Conservation (phyloP, 2,888 invertebrate species). For the Laothoe populi region DNA sequence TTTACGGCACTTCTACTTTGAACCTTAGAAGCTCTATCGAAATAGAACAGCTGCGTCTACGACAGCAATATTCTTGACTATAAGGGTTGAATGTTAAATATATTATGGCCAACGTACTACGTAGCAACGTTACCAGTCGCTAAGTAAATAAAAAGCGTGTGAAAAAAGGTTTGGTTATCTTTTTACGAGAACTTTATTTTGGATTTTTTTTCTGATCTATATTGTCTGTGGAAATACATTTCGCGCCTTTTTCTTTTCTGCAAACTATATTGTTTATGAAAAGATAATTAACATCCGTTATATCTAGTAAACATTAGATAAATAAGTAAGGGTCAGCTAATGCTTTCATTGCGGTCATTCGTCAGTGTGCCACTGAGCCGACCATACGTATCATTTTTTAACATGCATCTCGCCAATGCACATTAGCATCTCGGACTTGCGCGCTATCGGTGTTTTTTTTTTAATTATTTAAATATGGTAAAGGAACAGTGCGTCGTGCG, state of each 20-base stretch:
- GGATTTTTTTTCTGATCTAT: background rate
- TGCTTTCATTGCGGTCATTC: slow-evolving; percentile 52
- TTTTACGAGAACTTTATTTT: background rate
- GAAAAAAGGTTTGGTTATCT: too few species aligned
- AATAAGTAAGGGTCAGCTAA: slow-evolving; percentile 48
- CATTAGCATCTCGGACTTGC: slow-evolving; percentile 58
- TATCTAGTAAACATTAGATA: slow-evolving; percentile 33
- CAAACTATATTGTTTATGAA: slow-evolving; percentile 32
- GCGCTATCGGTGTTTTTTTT: slow-evolving; percentile 72
- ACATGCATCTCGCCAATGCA: slow-evolving; percentile 59
- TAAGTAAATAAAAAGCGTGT: too few species aligned
- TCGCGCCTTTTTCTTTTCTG: slow-evolving; percentile 7
- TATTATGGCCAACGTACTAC: too few species aligned
- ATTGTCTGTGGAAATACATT: background rate
- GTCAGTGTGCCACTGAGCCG: slow-evolving; percentile 44
- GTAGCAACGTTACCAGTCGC: too few species aligned
- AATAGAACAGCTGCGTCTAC: too few species aligned
- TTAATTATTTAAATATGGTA: slow-evolving; percentile 64
- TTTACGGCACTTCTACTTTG: too few species aligned
- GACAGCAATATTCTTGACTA: too few species aligned
- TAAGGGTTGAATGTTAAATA: too few species aligned
- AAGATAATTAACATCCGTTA: slow-evolving; percentile 27
- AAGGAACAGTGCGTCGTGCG: slow-evolving; percentile 72
- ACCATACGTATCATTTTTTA: slow-evolving; percentile 51
- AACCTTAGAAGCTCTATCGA: too few species aligned